Conservation (phyloP, 2,888 invertebrate species). For the Eilema caniola region DNA sequence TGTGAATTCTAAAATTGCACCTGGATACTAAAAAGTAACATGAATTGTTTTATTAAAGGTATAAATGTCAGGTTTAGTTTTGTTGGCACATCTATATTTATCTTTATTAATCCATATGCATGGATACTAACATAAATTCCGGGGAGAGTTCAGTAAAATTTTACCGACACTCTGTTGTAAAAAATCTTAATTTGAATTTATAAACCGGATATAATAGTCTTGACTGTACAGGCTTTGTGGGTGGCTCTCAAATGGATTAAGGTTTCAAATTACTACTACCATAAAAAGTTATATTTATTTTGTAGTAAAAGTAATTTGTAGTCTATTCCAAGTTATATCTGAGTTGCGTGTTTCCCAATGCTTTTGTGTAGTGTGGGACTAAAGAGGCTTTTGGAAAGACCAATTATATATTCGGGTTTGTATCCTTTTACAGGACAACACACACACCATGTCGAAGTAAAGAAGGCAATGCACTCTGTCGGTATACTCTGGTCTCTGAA, state of each 20-base stretch:
- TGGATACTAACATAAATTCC: slow-evolving; percentile 12
- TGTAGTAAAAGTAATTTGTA: slow-evolving; percentile 12
- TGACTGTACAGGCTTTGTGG: not conserved
- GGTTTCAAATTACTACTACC: slow-evolving; percentile 14
- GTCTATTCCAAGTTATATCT: not conserved
- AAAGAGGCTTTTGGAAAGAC: too few species aligned
- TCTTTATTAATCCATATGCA: slow-evolving; percentile 19
- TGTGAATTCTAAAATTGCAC: not conserved
- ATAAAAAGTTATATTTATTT: slow-evolving; percentile 15
- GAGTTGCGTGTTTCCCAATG: not conserved
- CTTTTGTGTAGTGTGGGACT: too few species aligned
- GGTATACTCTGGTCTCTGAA: too few species aligned
- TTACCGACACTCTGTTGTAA: slow-evolving; percentile 14
- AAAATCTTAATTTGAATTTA: slow-evolving; percentile 23
- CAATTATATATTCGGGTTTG: too few species aligned
- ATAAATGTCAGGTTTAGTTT: slow-evolving; percentile 3
- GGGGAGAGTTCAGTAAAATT: slow-evolving; percentile 12
- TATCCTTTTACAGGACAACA: too few species aligned
- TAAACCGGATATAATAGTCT: slow-evolving; percentile 9
- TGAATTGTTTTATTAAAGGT: not conserved
- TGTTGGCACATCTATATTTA: slow-evolving; percentile 19
- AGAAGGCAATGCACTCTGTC: too few species aligned
- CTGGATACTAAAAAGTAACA: too few species aligned
- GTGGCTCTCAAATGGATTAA: slow-evolving; percentile 9
- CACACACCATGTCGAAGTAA: too few species aligned